Base-by-base conservation (phyloP, 2,797 vertebrate genomes). In the Poeciliopsis turneri region DNA sequence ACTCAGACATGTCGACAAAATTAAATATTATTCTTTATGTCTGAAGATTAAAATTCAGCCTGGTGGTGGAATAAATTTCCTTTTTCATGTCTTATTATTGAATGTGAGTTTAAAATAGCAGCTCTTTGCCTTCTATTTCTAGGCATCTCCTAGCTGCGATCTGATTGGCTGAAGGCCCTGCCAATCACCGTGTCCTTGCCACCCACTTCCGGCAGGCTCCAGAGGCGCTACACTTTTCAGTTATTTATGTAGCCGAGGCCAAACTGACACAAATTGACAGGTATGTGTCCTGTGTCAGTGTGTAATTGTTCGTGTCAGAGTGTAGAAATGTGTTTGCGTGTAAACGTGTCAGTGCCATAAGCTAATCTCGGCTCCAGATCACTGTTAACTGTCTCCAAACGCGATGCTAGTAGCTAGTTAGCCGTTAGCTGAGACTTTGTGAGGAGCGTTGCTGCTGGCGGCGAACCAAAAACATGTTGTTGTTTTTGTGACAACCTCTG, bases 111-210 rank as follows among this genome's bases (percentile, higher is more conserved):
- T 16, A 76, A 81, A 88, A 78, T 75, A 84, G 78, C 61, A 36
- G 4, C 77, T 76, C 76, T 70, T 57, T 61, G 9, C 28, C 51
- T 72, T 77, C 69, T 78, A 84, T 88, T 83, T 87, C 64, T 47
- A 57, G 59, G 0, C 5, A 0, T 30, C 25, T 66, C n/a, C 11
- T 5, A 5, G 13, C 86, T 59, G 79, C 2, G 13, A 4, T 80
- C 23, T 84, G 84, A 95, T 94, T 94, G 93, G 94, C 79, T 78
- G 49, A 12, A 9, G 9, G 0, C 5, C 23, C 79, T 82, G 90
- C 91, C 95, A 92, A 64, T 95, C 90, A 91, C 76, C 1, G 36
- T 92, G 93, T 78, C 93, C 93, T 94, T 91, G 33, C 85, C 87
- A 87, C 90, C 93, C 59, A 90, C 89, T 90, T 94, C 95, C 93